Base-by-base conservation (phyloP, 64 coral and sea anemone species). In the Stylophora pistillata region DNA sequence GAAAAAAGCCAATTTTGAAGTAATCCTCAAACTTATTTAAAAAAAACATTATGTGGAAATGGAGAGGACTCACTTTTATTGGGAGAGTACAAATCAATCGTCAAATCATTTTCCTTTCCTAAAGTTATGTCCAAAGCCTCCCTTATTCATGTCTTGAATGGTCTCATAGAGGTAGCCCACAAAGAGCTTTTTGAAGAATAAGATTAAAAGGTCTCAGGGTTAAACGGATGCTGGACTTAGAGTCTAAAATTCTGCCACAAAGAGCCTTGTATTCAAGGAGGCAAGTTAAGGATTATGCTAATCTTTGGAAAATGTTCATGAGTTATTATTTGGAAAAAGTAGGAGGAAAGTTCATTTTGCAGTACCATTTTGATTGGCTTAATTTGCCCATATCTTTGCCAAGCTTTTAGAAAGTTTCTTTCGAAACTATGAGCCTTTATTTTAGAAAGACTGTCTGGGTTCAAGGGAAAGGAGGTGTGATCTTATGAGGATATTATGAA, bases 141-240 rank as follows among this genome's bases (percentile, higher is more conserved):
- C 52, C 55, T 86, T 26, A 20, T 86, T 31, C 59, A 81, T 10
- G 4, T 52, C 54, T 58, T 71, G 15, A 53, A 72, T 57, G 63
- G 72, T 11, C 21, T 88, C 15, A n/a, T 88, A 31, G 52, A 88
- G 17, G 85, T 66, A 93, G 56, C 30, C 18, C 74, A 93, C 17
- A 81, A 63, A 26, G 2, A 74, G 7, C 15, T 88, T 52, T 88
- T n/a, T 54, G 6, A 54, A 75, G 26, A 69, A 81, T 55, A 93
- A 88, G 70, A 55, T 88, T 23, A 88, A 88, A 55, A 15, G 85
- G 21, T 31, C 16, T 0, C 55, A 41, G 37, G 37, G 37, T 41
- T 41, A 41, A 41, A n/a, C n/a, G 37, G 30, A 93, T 93, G 77
- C 1, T 32, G n/a, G 89, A 91, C 47, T 41, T 91, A 52, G 89